Base-by-base conservation (phyloP, 2,113 vertebrate species). In the Tetraodon nigroviridis region DNA sequence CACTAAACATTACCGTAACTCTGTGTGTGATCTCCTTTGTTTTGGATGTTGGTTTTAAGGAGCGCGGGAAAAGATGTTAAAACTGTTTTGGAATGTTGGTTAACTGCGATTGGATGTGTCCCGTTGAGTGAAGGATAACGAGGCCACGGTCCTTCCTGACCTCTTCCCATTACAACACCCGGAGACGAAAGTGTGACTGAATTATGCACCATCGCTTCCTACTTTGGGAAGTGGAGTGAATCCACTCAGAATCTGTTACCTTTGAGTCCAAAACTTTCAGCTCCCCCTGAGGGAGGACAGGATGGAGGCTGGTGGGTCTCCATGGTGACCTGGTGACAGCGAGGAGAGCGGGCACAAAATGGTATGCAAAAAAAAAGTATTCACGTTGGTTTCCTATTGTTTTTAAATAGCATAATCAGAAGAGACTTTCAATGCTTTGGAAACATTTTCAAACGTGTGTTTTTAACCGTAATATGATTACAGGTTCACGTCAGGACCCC, bases 221-320 rank as follows among this genome's bases (percentile, higher is more conserved):
- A 91, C 89, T 91, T 92, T 73, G 89, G 90, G 85, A 92, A 89
- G 87, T 90, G 88, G 92, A 89, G 91, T 90, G 90, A 91, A 92
- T 88, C 88, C 84, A 90, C 88, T 92, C 90, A 83, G 52, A 67
- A 85, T 85, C 76, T 78, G 67, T 77, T 85, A 68, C 76, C 71
- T 81, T 86, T 83, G 89, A 85, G 77, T 6, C 71, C 76, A 64
- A 73, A 76, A 64, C 78, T 40, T 70, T 27, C 32, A 21, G 77
- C 86, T 85, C 70, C 77, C 57, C 65, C 57, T 24, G 1, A 69
- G 78, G 89, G 82, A 59, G 55, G 76, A 54, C 20, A 57, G 67
- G 15, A 0, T 46, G 6, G 58, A 81, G 52, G 48, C 55, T 69
- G 71, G 70, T 21, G 5, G 58, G 64, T 85, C 66, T 79, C 24